Evolutionary conservation across 2,888 invertebrate genomes (phyloP), one percentile per base, ranked within the genome.

Genomic region (Scaptomyza reducta): DNA sequence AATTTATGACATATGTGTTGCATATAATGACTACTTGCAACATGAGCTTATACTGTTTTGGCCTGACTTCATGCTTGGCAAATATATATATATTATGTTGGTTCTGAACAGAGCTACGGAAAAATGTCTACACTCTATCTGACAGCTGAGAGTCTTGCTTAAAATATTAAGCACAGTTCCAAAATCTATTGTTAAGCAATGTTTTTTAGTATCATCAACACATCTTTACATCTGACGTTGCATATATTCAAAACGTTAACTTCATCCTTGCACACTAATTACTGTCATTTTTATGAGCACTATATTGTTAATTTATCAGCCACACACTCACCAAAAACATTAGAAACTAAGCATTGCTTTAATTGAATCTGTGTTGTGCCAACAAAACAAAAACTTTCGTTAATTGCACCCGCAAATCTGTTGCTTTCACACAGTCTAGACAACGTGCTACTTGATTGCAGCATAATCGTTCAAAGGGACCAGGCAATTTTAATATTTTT

Each of bases 341-440:
- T 14, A 41, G 11, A 54, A n/a, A 42, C 25, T 68, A 46, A 18
- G 9, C 41, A 18, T 49, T 29, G 18, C 25, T 22, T 38, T 46
- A 4, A 35, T 33, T 53, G 46, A 11, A 33, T 13, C 13, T 33
- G 33, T 38, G 38, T 33, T 4, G n/a, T 13, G 25, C 47, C 16
- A 22, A 22, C 46, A 42, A 35, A 46, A 33, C 2, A 5, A 45
- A 6, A 10, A 50, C 31, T 66, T 45, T n/a, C 18, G 27, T 54
- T 62, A 70, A 71, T 66, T 74, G 59, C 72, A 42, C 22, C 49
- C 25, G 33, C 72, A 63, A 67, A 50, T 75, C 55, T 50, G 54
- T 13, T n/a, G 53, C 41, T 22, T 38, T 29, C 18, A 14, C n/a
- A 14, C 41, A 46, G 74, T 74, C 74, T 74, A 74, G 74, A 76